phyloP scores from a whole-genome alignment of 1,140 invertebrate species.

The Tetramorium parvispinum region DNA sequence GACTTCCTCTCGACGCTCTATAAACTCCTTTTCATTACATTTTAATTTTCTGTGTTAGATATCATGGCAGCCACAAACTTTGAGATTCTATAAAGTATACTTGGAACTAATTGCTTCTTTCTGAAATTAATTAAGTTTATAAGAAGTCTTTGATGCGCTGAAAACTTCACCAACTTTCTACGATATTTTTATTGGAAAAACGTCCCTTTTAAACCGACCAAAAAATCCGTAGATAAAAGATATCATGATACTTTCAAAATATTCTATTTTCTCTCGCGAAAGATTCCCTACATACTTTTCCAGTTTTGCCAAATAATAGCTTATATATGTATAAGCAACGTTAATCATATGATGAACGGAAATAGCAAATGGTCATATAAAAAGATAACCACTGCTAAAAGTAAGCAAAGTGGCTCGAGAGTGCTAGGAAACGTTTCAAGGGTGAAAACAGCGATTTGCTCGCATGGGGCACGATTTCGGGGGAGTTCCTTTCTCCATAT shows the following conservation, averaged over 20 bases:
- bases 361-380: not conserved
- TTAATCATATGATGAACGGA: not conserved
- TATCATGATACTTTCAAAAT: not conserved
- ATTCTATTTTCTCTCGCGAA: not conserved
- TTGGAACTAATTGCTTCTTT: conserved; percentile 42
- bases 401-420: not conserved
- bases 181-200: conserved; percentile 30
- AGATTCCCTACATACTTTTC: not conserved
- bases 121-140: conserved; percentile 53
- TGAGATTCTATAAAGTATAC: conserved; percentile 44
- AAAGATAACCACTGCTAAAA: not conserved
- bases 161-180: conserved; percentile 26
- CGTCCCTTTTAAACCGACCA: not conserved
- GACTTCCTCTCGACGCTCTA: conserved; percentile 4
- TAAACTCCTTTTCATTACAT: conserved; percentile 14
- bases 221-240: not conserved
- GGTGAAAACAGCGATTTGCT: conserved; percentile 22
- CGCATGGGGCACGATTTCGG: conserved; percentile 12
- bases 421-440: not conserved
- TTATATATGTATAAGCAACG: not conserved
- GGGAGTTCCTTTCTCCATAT: conserved; percentile 19
- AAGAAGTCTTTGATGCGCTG: conserved; percentile 38
- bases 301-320: not conserved
- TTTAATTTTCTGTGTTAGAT: conserved; percentile 43
- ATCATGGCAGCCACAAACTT: conserved; percentile 44